Evolutionary conservation across 2,888 invertebrate species (phyloP).

Genomic region (Coelopa pilipes): DNA sequence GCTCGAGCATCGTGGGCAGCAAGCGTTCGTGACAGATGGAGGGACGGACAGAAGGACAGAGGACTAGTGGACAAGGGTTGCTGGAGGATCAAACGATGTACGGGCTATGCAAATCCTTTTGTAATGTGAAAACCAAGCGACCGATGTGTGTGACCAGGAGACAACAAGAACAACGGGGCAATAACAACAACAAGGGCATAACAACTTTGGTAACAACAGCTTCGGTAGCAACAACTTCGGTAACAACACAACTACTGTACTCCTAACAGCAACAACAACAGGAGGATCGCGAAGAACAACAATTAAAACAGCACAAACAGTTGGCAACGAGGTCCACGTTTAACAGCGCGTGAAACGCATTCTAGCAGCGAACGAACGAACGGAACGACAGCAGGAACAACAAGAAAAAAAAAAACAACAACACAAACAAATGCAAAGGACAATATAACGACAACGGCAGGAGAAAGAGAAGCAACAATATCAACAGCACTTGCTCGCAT

Average conservation of each 20-base stretch:
- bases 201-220: no score
- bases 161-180: slow-evolving; percentile 32
- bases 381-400: neutral
- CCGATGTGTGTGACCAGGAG: slow-evolving; percentile 29
- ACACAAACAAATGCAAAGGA: no score
- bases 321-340: slow-evolving; percentile 32
- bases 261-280: no score
- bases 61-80: neutral
- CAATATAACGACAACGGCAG: no score
- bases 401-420: no score
- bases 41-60: neutral
- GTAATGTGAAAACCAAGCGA: slow-evolving; percentile 43
- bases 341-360: neutral
- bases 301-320: slow-evolving; percentile 6
- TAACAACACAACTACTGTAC: no score
- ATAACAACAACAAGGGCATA: slow-evolving; percentile 42
- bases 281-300: no score
- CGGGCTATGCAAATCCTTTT: slow-evolving; percentile 46
- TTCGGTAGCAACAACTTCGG: no score
- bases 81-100: slow-evolving; percentile 44
- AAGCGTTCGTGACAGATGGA: neutral
- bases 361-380: neutral
- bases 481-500: no score
- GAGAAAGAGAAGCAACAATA: no score
- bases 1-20: neutral